Evolutionary conservation across 2,888 invertebrate genomes (phyloP).

Genomic region (Melangyna quadrimaculata): DNA sequence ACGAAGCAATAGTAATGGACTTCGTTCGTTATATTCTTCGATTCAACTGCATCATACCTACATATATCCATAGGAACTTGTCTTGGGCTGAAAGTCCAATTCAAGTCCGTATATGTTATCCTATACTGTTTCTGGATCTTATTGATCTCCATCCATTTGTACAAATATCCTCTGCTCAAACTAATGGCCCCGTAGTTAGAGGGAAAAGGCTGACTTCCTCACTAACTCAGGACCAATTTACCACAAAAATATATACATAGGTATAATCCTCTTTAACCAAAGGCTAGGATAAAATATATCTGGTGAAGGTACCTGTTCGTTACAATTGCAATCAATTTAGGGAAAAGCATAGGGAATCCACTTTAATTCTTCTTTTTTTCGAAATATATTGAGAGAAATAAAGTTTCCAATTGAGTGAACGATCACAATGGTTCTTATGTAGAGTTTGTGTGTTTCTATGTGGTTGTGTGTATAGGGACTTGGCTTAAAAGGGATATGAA

Average conservation of each 20-base stretch:
- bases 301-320: constrained; percentile 40
- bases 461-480: too few relatives aligned
- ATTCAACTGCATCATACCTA: constrained; percentile 23
- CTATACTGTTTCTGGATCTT: constrained; percentile 53
- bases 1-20: constrained; percentile 3
- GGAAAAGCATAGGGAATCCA: constrained; percentile 35
- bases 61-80: background rate
- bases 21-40: constrained; percentile 48
- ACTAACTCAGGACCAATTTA: background rate
- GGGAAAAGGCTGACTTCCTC: background rate
- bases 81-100: background rate
- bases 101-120: background rate
- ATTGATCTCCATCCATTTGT: constrained; percentile 66
- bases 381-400: background rate
- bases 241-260: background rate
- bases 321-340: constrained; percentile 62
- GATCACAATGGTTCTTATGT: constrained; percentile 36
- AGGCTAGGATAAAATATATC: background rate
- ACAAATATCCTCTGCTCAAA: background rate
- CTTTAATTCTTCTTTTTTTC: constrained; percentile 30
- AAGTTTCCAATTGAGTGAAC: constrained; percentile 60
- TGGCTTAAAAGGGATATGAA: constrained; percentile 46
- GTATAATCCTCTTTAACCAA: background rate
- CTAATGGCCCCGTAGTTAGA: background rate
- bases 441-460: too few relatives aligned